Percentiles rank a stretch among this genome's conserved stretches.
Evolutionary conservation across 1,140 invertebrate genomes (phyloP).

Genomic region (Drosophila lacteicornis): DNA sequence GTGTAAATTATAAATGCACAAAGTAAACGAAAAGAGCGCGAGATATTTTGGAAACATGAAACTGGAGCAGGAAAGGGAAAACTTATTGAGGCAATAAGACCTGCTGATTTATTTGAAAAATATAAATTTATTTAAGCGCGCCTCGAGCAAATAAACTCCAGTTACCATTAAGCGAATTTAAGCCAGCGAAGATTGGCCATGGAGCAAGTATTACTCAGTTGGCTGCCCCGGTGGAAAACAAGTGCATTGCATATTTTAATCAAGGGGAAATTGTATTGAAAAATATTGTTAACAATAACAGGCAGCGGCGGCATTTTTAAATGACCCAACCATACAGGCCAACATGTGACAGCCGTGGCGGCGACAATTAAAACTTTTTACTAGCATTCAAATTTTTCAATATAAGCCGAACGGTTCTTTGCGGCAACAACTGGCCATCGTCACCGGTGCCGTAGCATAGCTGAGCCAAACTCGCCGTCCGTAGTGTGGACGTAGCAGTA

Average conservation of each 20-base stretch:
- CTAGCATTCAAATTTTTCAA: constrained; percentile 83
- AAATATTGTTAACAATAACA: constrained; percentile 82
- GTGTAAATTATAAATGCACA: constrained; percentile 73
- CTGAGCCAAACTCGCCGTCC: not conserved
- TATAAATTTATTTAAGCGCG: constrained; percentile 15
- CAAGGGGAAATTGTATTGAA: constrained; percentile 80
- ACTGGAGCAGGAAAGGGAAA: constrained; percentile 30
- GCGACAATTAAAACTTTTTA: constrained; percentile 82
- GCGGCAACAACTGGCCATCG: constrained; percentile 30
- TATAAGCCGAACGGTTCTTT: constrained; percentile 66
- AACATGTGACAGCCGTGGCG: constrained; percentile 54
- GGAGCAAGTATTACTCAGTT: constrained; percentile 7
- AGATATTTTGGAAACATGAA: constrained; percentile 53
- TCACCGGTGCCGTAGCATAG: constrained; percentile 1
- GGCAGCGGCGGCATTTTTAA: constrained; percentile 66
- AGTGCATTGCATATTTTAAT: constrained; percentile 81
- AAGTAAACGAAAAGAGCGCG: constrained; percentile 50
- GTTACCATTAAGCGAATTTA: constrained; percentile 35
- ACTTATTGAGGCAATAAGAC: constrained; percentile 15
- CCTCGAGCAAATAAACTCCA: constrained; percentile 18
- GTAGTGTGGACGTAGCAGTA: constrained; percentile 38
- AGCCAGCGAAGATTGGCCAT: constrained; percentile 18
- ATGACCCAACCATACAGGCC: constrained; percentile 54
- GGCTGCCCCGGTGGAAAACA: constrained; percentile 62
- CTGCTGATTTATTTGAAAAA: constrained; percentile 22